Base-by-base conservation (phyloP, 1,140 invertebrate species). In the Trachymyrmex septentrionalis region DNA sequence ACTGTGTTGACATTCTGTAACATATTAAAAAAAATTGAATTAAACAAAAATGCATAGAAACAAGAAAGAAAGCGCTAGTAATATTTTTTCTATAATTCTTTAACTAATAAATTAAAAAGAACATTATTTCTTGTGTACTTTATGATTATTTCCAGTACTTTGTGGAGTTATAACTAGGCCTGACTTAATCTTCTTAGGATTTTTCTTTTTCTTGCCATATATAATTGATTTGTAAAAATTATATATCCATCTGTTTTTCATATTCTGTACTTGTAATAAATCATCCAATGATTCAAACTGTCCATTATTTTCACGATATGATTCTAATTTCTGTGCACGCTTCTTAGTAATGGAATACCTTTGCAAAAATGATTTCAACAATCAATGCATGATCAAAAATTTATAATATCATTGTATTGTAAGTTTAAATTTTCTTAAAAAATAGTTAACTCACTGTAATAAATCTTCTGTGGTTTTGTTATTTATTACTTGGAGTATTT, bases 401-500 rank as follows among this genome's bases (percentile, higher is more conserved):
- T 50, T 30, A 12, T 12, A 86, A 16, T 34, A 63, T 21, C 2
- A 21, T 24, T 3, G 10, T 27, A 3, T 24, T 24, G 3, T 9
- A 50, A 53, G 9, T 19, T 67, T 63, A 82, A 72, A 59, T 67
- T 27, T 24, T 67, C 1, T 67, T 53, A 69, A 27, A 2, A n/a
- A 72, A 53, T 55, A 30, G 24, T 48, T 53, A 67, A 82, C 77
- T 84, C 6, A 90, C 88, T 63, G 14, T 12, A n/a, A 6, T 48
- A 89, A 50, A 14, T 86, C 1, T 0, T 24, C 3, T 21, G 10
- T 6, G 2, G 19, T 24, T 77, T 55, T 38, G 12, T 0, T 5
- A 73, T 89, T 87, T 73, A 81, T n/a, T 61, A 82, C 0, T 30
- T 61, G 0, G 10, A 89, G 67, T 69, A 87, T 84, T 50, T 66